These are phyloP conservation scores for Heliconius eleuchia DNA, from an alignment of 1,140 invertebrate species.

Conservation along the genomic window DNA sequence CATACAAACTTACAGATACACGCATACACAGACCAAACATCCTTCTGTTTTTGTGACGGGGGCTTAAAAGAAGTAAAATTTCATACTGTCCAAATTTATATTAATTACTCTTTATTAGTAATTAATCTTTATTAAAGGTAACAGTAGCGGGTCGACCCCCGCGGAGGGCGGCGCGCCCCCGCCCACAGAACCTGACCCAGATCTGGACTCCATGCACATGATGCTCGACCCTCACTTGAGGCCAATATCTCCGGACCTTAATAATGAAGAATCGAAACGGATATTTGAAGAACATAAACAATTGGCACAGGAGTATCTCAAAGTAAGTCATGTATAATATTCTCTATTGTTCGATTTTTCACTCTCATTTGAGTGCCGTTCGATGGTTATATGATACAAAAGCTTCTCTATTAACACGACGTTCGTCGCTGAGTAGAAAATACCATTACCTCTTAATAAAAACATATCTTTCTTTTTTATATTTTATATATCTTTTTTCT, in stretches of 20 bases:
- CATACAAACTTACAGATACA: no score
- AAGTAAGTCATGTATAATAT: conserved; percentile 68
- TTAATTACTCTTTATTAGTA: not conserved
- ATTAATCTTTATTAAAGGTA: conserved; percentile 54
- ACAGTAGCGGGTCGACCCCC: conserved; percentile 66
- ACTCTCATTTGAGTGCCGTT: no score
- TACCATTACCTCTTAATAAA: no score
- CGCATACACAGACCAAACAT: no score
- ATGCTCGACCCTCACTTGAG: conserved; percentile 89
- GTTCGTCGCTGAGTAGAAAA: no score
- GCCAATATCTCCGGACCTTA: conserved; percentile 90
- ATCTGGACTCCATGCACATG: conserved; percentile 87
- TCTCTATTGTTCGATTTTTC: no score
- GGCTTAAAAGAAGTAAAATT: no score
- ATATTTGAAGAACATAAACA: conserved; percentile 94
- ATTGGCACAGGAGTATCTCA: conserved; percentile 88
- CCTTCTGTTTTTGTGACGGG: no score
- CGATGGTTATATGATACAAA: no score
- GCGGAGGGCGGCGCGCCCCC: conserved; percentile 59
- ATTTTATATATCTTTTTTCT: no score
- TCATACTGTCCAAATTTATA: not conserved
- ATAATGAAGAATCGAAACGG: conserved; percentile 88
- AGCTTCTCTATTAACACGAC: no score
- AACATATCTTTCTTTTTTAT: no score
- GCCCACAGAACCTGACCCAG: conserved; percentile 78